Base-by-base conservation (phyloP, 2,888 invertebrate species). In the Stramonita haemastoma region DNA sequence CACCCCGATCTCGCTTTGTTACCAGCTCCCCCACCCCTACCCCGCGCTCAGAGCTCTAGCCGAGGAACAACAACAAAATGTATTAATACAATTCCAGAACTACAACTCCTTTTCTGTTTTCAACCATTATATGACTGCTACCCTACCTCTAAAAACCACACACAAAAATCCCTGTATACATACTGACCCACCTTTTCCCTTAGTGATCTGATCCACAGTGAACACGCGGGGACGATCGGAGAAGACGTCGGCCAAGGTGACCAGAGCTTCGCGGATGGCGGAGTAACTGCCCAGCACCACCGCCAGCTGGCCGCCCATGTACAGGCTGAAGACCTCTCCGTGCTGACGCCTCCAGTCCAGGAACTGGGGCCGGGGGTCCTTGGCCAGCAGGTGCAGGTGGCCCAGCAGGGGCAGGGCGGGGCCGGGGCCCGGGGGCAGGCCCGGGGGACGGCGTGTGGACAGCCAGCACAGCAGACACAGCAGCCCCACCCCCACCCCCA, bases 401-500 rank as follows among this genome's bases (percentile, higher is more conserved):
- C 83, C 83, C 83, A 83, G 83, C 46, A 83, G 46, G 26, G 83
- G 83, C 83, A 83, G 46, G 83, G 83, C 83, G 5, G 46, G 46
- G 0, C 83, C 83, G 13, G 83, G 79, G 26, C 83, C 83, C 29
- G 83, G 83, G 13, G 83, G 83, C 22, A 83, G 36, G 26, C 83
- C 83, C 46, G 83, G 46, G 83, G 83, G 83, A 46, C 46, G 83
- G 5, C 83, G 83, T 26, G 46, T 83, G 83, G 83, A 83, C 83
- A 46, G 22, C 83, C 83, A 83, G 46, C 83, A 46, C 83, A 83
- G 46, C 83, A 83, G 46, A 46, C 46, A 36, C 46, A 46, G 46
- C 46, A 46, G 46, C 46, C 2, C 4, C 46, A 83, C 46, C 83
- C 46, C 46, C n/a, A 22, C 83, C 1, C 83, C 83, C 36, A 83